These are phyloP conservation scores for Pseudochromis fuscus DNA, from an alignment of 2,797 vertebrate species.

Conservation along the genomic window DNA sequence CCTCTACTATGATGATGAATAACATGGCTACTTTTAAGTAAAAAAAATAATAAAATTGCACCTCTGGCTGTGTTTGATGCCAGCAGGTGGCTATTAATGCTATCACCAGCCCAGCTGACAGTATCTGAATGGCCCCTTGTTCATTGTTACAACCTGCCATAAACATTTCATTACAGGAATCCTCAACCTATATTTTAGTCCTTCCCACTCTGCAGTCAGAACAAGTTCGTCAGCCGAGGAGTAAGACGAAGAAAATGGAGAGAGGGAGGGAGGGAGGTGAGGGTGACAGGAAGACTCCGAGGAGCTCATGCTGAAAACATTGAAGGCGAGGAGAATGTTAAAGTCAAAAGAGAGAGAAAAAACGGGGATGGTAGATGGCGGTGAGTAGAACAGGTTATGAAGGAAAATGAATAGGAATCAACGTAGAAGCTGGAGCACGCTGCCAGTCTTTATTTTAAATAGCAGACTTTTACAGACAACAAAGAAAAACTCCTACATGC, in stretches of 20 bases:
- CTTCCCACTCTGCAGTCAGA: slow-evolving; percentile 44
- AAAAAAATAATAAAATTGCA: slow-evolving; percentile 23
- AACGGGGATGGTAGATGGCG: slow-evolving; percentile 15
- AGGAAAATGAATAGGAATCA: slow-evolving; percentile 19
- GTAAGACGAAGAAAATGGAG: slow-evolving; percentile 35
- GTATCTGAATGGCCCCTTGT: slow-evolving; percentile 46
- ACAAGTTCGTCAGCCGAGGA: slow-evolving; percentile 32
- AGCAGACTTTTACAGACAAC: slow-evolving; percentile 52
- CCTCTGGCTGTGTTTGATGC: slow-evolving; percentile 36
- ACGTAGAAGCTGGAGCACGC: slow-evolving; percentile 10
- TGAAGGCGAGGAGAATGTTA: slow-evolving; percentile 52
- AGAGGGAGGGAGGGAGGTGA: slow-evolving; percentile 20
- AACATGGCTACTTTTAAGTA: not conserved
- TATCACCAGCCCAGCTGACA: slow-evolving; percentile 47
- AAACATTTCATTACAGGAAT: slow-evolving; percentile 73
- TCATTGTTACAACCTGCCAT: slow-evolving; percentile 57
- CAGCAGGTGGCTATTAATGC: slow-evolving; percentile 57
- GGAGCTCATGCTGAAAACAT: slow-evolving; percentile 60
- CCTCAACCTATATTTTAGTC: slow-evolving; percentile 67
- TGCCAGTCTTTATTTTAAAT: slow-evolving; percentile 61
- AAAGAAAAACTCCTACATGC: slow-evolving; percentile 67
- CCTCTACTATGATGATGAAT: not conserved
- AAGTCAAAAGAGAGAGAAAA: slow-evolving; percentile 40
- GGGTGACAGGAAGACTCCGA: slow-evolving; percentile 55
- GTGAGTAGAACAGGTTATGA: slow-evolving; percentile 21